Evolutionary conservation across 2,797 vertebrate genomes (phyloP).

Genomic region (Staurois parvus): DNA sequence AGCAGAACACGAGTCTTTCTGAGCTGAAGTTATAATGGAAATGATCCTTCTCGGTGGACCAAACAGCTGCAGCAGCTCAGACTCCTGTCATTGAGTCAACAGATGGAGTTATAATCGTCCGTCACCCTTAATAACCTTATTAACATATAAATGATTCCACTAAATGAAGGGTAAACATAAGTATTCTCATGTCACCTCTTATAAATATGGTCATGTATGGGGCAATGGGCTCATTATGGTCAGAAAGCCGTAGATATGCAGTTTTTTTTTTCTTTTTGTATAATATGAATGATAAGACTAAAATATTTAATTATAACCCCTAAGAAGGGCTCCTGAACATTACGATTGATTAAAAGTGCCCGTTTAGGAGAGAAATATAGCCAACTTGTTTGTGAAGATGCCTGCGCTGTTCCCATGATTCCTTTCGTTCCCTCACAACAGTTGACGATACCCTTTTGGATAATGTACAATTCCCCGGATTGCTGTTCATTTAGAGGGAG

Average conservation of each 20-base stretch:
- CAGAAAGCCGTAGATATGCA: not conserved
- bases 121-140: not conserved
- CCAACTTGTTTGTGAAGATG: too few relatives aligned
- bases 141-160: not conserved
- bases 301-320: too few relatives aligned
- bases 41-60: not conserved
- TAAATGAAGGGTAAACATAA: not conserved
- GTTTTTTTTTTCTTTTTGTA: not conserved
- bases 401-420: too few relatives aligned
- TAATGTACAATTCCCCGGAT: too few relatives aligned
- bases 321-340: too few relatives aligned
- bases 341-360: too few relatives aligned
- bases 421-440: too few relatives aligned
- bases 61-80: not conserved
- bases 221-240: not conserved
- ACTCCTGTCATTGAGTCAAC: not conserved
- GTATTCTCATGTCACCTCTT: not conserved
- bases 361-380: too few relatives aligned
- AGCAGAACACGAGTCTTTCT: not conserved
- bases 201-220: not conserved
- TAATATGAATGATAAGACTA: too few relatives aligned
- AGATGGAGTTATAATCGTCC: constrained; percentile 2
- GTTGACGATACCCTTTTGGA: too few relatives aligned
- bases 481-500: too few relatives aligned
- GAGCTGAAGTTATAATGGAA: not conserved